Conservation (phyloP, 2,888 invertebrate species). For the Arrhopalites spinosus region DNA sequence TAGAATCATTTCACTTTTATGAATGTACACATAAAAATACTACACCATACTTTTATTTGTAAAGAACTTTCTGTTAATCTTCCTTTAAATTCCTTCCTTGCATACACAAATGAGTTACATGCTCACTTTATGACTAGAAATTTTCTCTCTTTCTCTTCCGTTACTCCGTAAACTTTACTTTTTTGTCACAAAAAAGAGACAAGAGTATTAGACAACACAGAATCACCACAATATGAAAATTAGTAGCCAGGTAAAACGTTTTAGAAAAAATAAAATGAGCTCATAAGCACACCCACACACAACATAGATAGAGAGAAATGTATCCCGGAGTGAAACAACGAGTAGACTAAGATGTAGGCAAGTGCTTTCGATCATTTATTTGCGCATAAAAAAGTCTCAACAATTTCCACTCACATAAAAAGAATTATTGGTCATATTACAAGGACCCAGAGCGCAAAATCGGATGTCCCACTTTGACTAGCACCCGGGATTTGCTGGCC, state of each 20-base stretch:
- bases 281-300: neutral
- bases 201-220: too few relatives aligned
- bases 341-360: constrained; percentile 6
- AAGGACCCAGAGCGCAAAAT: constrained; percentile 26
- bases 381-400: constrained; percentile 26
- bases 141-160: too few relatives aligned
- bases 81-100: neutral
- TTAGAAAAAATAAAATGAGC: neutral
- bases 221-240: constrained; percentile 8
- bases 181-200: too few relatives aligned
- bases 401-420: neutral
- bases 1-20: neutral
- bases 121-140: neutral
- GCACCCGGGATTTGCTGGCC: constrained; percentile 42
- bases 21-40: neutral
- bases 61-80: neutral
- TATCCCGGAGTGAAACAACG: neutral
- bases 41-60: neutral
- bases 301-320: neutral
- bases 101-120: neutral
- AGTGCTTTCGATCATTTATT: constrained; percentile 36
- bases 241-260: neutral
- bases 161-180: too few relatives aligned
- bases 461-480: constrained; percentile 27
- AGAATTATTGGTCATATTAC: constrained; percentile 29